Percentiles rank a stretch among this genome's conserved stretches.
Evolutionary conservation across 2,888 invertebrate species (phyloP).

Genomic region (Coenonympha glycerion): DNA sequence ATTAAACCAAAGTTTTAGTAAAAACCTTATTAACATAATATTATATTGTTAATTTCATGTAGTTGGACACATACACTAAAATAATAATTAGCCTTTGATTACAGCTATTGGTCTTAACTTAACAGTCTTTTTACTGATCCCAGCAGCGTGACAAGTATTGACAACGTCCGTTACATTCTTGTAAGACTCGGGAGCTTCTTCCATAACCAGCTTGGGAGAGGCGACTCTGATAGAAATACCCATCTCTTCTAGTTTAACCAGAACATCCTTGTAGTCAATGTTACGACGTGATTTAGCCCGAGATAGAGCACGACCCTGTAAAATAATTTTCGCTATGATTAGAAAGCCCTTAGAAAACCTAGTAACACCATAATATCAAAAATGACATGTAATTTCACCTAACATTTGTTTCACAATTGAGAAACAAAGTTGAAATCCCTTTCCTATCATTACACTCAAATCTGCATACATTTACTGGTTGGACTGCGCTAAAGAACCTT

Average conservation of each 20-base stretch:
- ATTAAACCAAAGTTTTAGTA: constrained; percentile 9
- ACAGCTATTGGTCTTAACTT: constrained; percentile 98
- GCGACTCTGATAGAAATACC: constrained; percentile 98
- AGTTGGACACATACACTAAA: background rate
- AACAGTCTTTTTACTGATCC: constrained; percentile 97
- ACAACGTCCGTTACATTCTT: constrained; percentile 99
- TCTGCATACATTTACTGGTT: too few relatives aligned
- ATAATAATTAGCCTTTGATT: constrained; percentile 85
- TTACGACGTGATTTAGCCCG: constrained; percentile 98
- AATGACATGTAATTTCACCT: too few relatives aligned
- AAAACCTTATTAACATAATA: background rate
- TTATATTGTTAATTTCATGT: background rate
- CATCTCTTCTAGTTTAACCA: constrained; percentile 85
- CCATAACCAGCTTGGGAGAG: constrained; percentile 99
- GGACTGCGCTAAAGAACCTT: too few relatives aligned
- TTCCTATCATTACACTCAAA: too few relatives aligned
- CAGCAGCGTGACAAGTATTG: constrained; percentile 97
- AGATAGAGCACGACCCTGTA: constrained; percentile 95
- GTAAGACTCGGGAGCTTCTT: constrained; percentile 99
- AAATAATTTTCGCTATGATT: constrained; percentile 32
- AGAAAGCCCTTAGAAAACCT: too few relatives aligned
- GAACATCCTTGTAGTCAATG: constrained; percentile 93
- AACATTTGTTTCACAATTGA: too few relatives aligned
- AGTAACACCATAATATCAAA: too few relatives aligned
- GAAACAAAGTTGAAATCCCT: too few relatives aligned